Evolutionary conservation across 2,888 invertebrate genomes (phyloP), one percentile per base, ranked within the genome.

Genomic region (Drosophila macrospina): DNA sequence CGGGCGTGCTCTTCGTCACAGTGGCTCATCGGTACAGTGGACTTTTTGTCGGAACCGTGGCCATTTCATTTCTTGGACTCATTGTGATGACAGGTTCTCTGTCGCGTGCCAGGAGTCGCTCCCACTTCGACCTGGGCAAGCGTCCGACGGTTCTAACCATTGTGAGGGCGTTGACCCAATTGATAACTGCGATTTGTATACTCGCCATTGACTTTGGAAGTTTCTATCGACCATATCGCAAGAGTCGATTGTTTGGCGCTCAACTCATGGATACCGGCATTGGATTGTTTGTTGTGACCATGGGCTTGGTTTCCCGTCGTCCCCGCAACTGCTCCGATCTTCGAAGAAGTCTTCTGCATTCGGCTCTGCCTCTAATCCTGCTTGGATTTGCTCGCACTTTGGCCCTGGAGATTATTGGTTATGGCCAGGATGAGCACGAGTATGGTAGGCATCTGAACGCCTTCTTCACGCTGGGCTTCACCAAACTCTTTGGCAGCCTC

Each of bases 401-500:
- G 26, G 91, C 95, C 0, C 94, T 93, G 0, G 93, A 94, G 86
- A 91, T 94, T 28, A 92, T 96, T 1, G 94, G 96, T 74, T 99
- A 99, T 91, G 96, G 97, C 59, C 96, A 96, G 86, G 97, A 98
- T 91, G 94, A 96, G 0, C 95, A 96, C 0, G 99, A 99, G 91
- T 99, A 99, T 93, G 99, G 99, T 0, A 94, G 95, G 0, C 99
- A 99, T 91, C 98, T 99, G 97, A 99, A 99, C 92, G 99, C 99
- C 91, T 99, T 99, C 91, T 95, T 98, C 78, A 99, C 99, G 0
- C 92, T 99, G 62, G 98, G 97, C 1, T 92, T 95, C 47, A 95
- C 97, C 30, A 98, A 97, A 92, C 89, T 97, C 1, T 89, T 96
- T 20, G 95, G 95, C 30, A 94, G 95, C 0, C 90, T 95, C 2